Evolutionary conservation across 2,888 invertebrate genomes (phyloP).

Genomic region (Platerodrilus igneus): DNA sequence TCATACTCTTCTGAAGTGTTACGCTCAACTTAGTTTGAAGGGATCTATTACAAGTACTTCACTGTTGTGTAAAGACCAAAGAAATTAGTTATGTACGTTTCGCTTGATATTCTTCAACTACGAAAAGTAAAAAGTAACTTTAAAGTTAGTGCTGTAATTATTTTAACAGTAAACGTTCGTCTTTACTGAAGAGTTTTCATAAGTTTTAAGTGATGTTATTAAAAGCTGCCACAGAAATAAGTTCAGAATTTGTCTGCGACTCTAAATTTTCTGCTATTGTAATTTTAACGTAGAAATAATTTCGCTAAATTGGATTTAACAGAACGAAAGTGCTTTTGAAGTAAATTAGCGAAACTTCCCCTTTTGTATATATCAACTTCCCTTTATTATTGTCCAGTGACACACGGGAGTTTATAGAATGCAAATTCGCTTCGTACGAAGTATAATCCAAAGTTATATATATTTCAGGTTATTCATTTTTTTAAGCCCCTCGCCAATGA

Average conservation of each 20-base stretch:
- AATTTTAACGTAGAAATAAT: slow-evolving; percentile 13
- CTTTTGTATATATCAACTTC: slow-evolving; percentile 22
- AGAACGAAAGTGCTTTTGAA: slow-evolving; percentile 18
- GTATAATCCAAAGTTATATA: slow-evolving; percentile 17
- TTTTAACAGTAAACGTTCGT: too few relatives aligned
- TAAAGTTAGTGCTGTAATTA: too few relatives aligned
- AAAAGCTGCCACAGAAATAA: slow-evolving; percentile 10
- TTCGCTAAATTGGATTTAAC: slow-evolving; percentile 15
- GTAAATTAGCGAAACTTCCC: slow-evolving; percentile 20
- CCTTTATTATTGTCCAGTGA: slow-evolving; percentile 24
- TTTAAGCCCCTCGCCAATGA: too few relatives aligned
- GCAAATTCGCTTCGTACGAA: slow-evolving; percentile 21
- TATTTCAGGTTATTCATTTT: slow-evolving; percentile 16
- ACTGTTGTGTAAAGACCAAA: too few relatives aligned
- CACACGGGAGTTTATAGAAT: slow-evolving; percentile 22
- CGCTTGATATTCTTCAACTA: too few relatives aligned
- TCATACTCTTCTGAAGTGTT: too few relatives aligned
- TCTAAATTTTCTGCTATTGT: slow-evolving; percentile 10
- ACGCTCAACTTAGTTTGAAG: too few relatives aligned
- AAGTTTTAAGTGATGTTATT: slow-evolving; percentile 2
- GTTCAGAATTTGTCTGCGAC: slow-evolving; percentile 7
- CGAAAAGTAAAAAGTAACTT: too few relatives aligned
- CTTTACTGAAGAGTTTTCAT: background rate
- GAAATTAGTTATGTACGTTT: too few relatives aligned
- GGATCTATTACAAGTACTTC: too few relatives aligned